A percentile compares a stretch with the other conserved stretches of the same genome.
phyloP scores from a whole-genome alignment of 2,797 vertebrate species.

The Chrosomus eos region DNA sequence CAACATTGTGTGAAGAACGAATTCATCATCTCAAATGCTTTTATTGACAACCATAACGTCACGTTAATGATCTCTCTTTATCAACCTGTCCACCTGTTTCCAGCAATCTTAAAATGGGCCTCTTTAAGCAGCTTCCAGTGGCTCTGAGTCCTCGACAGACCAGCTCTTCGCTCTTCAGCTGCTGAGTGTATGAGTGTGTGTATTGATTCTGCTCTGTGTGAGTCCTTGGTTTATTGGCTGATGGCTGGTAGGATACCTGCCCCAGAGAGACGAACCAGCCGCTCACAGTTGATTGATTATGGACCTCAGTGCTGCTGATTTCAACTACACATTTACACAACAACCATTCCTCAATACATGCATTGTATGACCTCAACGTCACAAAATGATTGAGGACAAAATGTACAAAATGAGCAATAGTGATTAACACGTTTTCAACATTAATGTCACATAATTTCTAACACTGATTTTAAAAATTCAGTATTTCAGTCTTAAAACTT shows the following conservation, averaged over 20 bases:
- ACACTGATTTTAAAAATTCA: background rate
- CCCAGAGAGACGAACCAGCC: conserved; percentile 41
- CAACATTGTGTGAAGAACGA: background rate
- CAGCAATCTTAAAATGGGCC: conserved; percentile 39
- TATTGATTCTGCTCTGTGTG: conserved; percentile 63
- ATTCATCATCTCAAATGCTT: conserved; percentile 11
- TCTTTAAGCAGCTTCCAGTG: conserved; percentile 42
- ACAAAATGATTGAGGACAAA: conserved; percentile 6
- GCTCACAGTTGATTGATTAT: conserved; percentile 56
- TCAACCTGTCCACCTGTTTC: conserved; percentile 47
- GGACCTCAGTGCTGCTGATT: conserved; percentile 47
- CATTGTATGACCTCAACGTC: conserved; percentile 34
- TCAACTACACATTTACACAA: conserved; percentile 25
- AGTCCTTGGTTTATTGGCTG: conserved; percentile 54
- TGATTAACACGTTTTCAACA: background rate
- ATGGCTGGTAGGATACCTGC: conserved; percentile 45
- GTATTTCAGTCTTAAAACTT: background rate
- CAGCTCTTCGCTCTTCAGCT: conserved; percentile 31
- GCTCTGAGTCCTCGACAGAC: conserved; percentile 24
- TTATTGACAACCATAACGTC: conserved; percentile 27
- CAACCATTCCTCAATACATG: background rate
- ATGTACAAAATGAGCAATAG: background rate
- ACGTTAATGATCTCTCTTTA: conserved; percentile 31
- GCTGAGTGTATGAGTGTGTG: conserved; percentile 40
- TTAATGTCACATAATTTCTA: background rate